phyloP scores from a whole-genome alignment of 1,140 invertebrate genomes.

The Leptoteleia sp. region DNA sequence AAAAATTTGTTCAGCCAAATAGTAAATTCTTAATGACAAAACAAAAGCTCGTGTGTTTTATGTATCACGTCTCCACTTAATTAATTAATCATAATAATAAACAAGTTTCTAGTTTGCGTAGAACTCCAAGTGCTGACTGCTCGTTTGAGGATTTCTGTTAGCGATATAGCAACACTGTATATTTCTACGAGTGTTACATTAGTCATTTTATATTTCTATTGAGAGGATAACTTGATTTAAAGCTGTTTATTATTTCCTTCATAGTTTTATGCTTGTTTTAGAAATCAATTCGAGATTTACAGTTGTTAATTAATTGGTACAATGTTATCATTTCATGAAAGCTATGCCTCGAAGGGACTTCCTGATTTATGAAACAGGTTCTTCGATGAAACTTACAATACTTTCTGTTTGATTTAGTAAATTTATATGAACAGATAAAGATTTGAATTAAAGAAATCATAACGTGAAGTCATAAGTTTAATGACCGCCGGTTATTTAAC shows the following conservation, averaged over 20 bases:
- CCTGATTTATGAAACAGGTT: too few species aligned
- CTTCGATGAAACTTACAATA: too few species aligned
- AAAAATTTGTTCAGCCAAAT: neutral
- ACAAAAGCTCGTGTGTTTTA: neutral
- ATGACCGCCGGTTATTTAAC: too few species aligned
- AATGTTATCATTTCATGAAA: too few species aligned
- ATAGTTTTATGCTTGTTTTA: neutral
- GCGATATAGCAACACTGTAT: neutral
- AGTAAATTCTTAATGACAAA: neutral
- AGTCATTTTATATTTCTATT: slow-evolving; percentile 8
- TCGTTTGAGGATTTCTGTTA: too few species aligned
- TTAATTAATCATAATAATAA: neutral
- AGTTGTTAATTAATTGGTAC: too few species aligned
- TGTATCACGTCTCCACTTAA: neutral
- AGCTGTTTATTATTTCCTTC: neutral
- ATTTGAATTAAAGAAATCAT: too few species aligned
- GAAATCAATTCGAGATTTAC: neutral
- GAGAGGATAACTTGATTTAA: neutral
- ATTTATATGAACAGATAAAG: too few species aligned
- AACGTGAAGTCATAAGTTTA: too few species aligned
- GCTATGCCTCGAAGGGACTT: too few species aligned
- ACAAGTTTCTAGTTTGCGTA: neutral
- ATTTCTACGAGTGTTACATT: neutral
- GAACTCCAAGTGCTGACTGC: too few species aligned
- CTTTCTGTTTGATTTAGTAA: too few species aligned